Conservation (phyloP, 2,113 vertebrate species). For the Rhadina sibilatrix region DNA sequence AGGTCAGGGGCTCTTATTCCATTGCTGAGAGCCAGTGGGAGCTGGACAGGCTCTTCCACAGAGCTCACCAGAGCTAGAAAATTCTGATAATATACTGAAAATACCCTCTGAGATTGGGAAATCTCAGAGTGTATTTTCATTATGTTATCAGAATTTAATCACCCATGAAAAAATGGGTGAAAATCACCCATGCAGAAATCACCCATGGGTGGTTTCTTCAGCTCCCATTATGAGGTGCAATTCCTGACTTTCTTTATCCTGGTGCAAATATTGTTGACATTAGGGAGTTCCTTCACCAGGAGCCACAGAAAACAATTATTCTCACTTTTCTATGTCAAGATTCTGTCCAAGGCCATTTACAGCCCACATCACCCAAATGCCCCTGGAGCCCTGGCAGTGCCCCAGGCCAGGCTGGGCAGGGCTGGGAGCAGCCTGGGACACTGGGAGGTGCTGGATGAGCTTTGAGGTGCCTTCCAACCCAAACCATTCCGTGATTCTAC, state of each 20-base stretch:
- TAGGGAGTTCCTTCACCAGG: background rate
- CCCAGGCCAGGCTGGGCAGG: background rate
- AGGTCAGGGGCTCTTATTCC: background rate
- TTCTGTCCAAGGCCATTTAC: background rate
- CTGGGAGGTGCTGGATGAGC: background rate
- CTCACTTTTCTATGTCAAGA: background rate
- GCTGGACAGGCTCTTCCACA: background rate
- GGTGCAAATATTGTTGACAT: background rate
- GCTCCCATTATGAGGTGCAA: background rate
- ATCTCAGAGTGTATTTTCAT: no score
- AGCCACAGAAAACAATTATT: background rate
- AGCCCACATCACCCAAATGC: rapidly evolving
- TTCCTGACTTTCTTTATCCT: background rate
- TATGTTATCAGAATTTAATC: no score
- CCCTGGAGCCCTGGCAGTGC: background rate
- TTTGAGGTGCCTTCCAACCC: background rate
- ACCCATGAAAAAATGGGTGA: no score
- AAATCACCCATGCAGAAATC: no score
- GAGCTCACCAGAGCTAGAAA: background rate
- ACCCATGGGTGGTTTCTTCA: background rate
- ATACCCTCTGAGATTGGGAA: background rate
- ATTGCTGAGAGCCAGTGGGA: background rate
- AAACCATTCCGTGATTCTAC: background rate
- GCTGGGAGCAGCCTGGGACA: background rate
- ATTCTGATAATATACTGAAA: background rate